Conservation (phyloP, 1,140 invertebrate species). For the Solen grandis region DNA sequence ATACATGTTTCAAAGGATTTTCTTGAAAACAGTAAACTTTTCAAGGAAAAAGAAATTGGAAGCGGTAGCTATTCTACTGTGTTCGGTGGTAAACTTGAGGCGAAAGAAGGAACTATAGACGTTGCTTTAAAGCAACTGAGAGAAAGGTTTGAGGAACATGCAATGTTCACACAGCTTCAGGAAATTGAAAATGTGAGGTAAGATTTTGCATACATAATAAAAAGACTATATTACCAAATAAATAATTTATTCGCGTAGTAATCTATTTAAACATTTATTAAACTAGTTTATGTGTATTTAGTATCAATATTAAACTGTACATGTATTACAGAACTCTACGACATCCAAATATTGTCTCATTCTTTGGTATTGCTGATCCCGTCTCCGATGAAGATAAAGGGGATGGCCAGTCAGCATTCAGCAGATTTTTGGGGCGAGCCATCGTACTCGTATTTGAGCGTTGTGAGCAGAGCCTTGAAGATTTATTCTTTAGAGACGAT, state of each 20-base stretch:
- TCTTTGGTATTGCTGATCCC: slow-evolving; percentile 29
- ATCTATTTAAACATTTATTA: neutral
- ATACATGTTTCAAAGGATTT: slow-evolving; percentile 44
- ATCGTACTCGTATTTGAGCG: slow-evolving; percentile 29
- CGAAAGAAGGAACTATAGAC: neutral
- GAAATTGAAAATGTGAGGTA: slow-evolving; percentile 52
- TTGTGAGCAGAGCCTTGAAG: slow-evolving; percentile 15
- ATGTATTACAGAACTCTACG: neutral
- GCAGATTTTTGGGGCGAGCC: no score
- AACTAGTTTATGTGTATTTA: neutral
- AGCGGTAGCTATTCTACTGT: slow-evolving; percentile 57
- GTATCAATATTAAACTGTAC: slow-evolving; percentile 11
- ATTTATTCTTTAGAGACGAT: slow-evolving; percentile 11
- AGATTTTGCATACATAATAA: neutral
- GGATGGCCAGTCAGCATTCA: no score
- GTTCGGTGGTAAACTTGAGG: slow-evolving; percentile 18
- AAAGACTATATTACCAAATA: neutral
- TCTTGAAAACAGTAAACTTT: slow-evolving; percentile 16
- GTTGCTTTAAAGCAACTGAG: slow-evolving; percentile 58
- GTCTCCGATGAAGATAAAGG: neutral
- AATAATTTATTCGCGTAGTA: neutral
- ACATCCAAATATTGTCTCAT: slow-evolving; percentile 36
- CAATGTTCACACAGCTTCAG: slow-evolving; percentile 55
- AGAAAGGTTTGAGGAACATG: neutral
- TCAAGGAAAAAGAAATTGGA: slow-evolving; percentile 26